Base-by-base conservation (phyloP, 2,888 invertebrate species). In the Exephanes ischioxanthus region DNA sequence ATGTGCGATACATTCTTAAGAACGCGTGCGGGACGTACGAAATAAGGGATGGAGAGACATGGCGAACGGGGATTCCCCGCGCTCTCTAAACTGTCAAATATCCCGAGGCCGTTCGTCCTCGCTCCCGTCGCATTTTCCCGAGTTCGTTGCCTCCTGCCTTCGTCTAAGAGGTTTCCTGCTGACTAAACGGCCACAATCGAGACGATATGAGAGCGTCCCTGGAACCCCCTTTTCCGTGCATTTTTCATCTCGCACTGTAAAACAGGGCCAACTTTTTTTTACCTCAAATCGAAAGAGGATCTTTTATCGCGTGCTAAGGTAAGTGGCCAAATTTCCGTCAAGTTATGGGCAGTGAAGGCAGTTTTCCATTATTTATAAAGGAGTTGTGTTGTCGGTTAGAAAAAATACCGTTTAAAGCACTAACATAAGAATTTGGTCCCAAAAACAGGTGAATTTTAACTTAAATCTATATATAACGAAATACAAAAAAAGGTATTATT, bases 71-170 rank as follows among this genome's bases (percentile, higher is more conserved):
- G 33, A 66, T 11, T 53, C 45, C 22, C 55, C 55, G 63, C 37
- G 11, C 41, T 67, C 73, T 55, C 26, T 19, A 78, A 53, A 73
- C 26, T 78, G 73, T 77, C 72, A 81, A 81, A 84, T 81, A 81
- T 81, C 67, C 14, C 71, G 72, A 48, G 76, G 76, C 70, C 80
- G 61, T 84, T 84, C 58, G 78, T 84, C 68, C 72, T 61, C 9
- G 41, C 14, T 22, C 70, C 76, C 14, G 41, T 67, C 26, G 48
- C 71, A 67, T 58, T 72, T 84, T 77, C 61, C 22, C 76, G 61
- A 30, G 26, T 30, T 61, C 61, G 61, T 33, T 16, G 26, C 61
- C 16, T 4, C 58, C 61, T 30, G 61, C 61, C 55, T 71, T 48
- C 73, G 19, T n/a, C 75, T 84, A 48, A 67, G 37, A 45, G 45